Evolutionary conservation across 1,140 invertebrate genomes (phyloP).

Genomic region (Potamilus streckersoni): DNA sequence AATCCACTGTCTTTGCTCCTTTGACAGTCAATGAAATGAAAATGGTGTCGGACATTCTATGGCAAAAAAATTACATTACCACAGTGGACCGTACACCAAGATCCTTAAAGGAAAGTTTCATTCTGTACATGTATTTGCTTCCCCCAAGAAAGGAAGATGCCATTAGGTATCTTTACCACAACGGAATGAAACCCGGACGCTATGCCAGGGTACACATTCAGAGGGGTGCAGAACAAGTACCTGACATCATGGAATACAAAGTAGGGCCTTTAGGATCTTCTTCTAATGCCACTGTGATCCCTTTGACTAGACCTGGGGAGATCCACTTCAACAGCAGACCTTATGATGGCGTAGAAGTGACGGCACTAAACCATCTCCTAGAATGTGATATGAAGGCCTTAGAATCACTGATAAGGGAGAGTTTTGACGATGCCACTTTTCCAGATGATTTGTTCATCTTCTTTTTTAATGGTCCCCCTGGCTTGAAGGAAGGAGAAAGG

Average conservation of each 20-base stretch:
- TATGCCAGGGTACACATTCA: constrained; percentile 19
- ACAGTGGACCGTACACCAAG: neutral
- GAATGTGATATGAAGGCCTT: neutral
- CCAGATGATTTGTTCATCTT: constrained; percentile 6
- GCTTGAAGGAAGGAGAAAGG: constrained; percentile 4
- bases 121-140: constrained; percentile 27
- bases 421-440: constrained; percentile 20
- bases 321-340: constrained; percentile 27
- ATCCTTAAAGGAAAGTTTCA: constrained; percentile 20
- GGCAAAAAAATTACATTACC: neutral
- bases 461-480: constrained; percentile 24
- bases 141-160: constrained; percentile 16
- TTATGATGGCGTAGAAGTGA: constrained; percentile 15
- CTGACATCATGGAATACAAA: constrained; percentile 10
- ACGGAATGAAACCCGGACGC: constrained; percentile 12
- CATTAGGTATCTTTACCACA: constrained; percentile 11
- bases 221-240: constrained; percentile 8
- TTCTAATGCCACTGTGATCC: neutral
- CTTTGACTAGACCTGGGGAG: neutral
- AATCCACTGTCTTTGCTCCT: constrained; percentile 17
- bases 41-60: constrained; percentile 24
- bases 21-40: constrained; percentile 39
- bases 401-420: constrained; percentile 12
- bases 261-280: constrained; percentile 10
- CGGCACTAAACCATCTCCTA: constrained; percentile 5